phyloP scores from a whole-genome alignment of 2,113 vertebrate species.

The Marmota monax region DNA sequence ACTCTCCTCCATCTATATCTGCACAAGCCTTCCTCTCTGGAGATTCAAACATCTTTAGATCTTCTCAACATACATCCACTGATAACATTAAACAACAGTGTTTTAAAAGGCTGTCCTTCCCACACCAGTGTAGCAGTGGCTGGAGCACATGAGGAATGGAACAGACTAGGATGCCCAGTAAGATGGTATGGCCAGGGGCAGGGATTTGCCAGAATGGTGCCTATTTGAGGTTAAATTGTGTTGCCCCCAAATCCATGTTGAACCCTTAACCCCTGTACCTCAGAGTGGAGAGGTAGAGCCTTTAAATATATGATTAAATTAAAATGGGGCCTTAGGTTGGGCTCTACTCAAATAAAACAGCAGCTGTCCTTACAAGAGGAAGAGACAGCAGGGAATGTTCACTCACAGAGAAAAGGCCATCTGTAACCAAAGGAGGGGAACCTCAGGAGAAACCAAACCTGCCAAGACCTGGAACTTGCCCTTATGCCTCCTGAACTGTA shows the following conservation, averaged over 20 bases:
- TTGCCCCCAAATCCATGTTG: background rate
- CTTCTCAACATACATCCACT: background rate
- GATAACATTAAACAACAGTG: background rate
- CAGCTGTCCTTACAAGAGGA: background rate
- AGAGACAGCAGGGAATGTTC: background rate
- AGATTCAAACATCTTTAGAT: background rate
- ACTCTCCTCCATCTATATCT: background rate
- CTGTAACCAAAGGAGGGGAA: background rate
- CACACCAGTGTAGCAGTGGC: rapidly evolving
- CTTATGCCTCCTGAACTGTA: background rate
- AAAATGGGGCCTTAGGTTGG: background rate
- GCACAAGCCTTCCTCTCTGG: background rate
- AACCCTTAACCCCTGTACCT: background rate
- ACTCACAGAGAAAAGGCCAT: background rate
- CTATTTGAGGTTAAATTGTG: too few species aligned
- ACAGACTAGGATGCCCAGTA: background rate
- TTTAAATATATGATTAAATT: background rate
- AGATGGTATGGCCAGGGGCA: background rate
- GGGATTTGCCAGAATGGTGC: background rate
- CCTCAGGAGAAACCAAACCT: background rate
- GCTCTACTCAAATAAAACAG: background rate
- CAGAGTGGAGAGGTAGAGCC: background rate
- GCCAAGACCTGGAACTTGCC: too few species aligned
- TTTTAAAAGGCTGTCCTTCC: background rate
- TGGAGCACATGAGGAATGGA: background rate